Base-by-base conservation (phyloP, 2,888 invertebrate species). In the Apamea crenata region DNA sequence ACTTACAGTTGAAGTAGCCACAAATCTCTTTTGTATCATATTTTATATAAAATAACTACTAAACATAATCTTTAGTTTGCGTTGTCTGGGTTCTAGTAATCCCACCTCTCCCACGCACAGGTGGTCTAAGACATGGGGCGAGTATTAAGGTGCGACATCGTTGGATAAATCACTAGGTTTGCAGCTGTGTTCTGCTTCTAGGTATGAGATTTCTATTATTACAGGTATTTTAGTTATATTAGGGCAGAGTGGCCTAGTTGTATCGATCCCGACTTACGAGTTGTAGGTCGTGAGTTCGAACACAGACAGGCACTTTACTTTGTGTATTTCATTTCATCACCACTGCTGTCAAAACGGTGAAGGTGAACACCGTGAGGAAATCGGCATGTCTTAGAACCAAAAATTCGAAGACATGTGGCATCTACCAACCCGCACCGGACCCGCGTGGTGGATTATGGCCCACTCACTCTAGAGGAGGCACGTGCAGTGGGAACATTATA, bases 91-190 rank as follows among this genome's bases (percentile, higher is more conserved):
- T 25, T 50, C 0, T 59, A 44, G 25, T 70, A 59, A 81, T 44
- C 5, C 16, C 18, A 77, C 29, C 56, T 29, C 16, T n/a, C 25
- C 18, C 18, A 77, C 59, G 77, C 40, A 50, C 40, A 80, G 44
- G 67, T 50, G 79, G 56, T 21, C 66, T 44, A 44, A 82, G 44
- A 53, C 18, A 66, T 16, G 18, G 50, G 47, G 40, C 29, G 47
- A 56, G 29, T 63, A 68, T 63, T 56, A 68, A 14, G 29, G n/a
- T 63, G 44, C 25, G 68, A 83, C 1, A 25, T 68, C n/a, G 18
- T 83, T 14, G 32, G 61, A 83, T 56, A 68, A 29, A 83, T 77
- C 18, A 18, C 10, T 82, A 47, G 44, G 21, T 82, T 25, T 82
- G 56, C 44, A 74, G 47, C 65, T 74, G 53, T 29, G 32, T 53